These are phyloP conservation scores for Odocoileus virginianus DNA, from an alignment of 2,113 vertebrate species.

Conservation along the genomic window DNA sequence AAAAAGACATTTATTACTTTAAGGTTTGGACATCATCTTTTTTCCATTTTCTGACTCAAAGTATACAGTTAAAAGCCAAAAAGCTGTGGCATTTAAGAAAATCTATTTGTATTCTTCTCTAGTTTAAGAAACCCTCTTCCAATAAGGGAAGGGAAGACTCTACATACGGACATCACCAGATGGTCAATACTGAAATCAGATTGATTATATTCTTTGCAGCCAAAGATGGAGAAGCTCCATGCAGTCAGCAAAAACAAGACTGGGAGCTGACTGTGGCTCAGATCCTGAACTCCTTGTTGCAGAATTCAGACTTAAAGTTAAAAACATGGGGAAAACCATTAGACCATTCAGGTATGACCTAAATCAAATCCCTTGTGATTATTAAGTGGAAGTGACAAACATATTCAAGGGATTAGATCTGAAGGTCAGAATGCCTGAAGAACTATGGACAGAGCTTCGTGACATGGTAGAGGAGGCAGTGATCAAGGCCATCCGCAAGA, in stretches of 20 bases:
- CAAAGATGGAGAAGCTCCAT: not conserved
- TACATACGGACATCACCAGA: not conserved
- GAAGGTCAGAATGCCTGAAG: not conserved
- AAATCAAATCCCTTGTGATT: not conserved
- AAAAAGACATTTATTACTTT: constrained; percentile 7
- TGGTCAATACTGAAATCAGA: not conserved
- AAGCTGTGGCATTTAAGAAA: not conserved
- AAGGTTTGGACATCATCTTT: not conserved
- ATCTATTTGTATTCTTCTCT: not conserved
- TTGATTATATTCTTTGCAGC: not conserved
- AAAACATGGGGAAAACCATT: not conserved
- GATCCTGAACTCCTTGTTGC: not conserved
- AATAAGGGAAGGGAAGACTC: not conserved
- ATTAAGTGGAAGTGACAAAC: not conserved
- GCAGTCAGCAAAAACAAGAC: not conserved
- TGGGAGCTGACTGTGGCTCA: not conserved
- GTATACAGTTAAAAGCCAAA: not conserved
- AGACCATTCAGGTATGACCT: not conserved
- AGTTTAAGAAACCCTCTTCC: not conserved
- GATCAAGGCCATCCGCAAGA: not conserved
- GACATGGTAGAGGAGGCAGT: not conserved
- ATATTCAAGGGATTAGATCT: not conserved
- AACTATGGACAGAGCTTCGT: not conserved
- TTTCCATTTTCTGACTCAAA: constrained; percentile 17
- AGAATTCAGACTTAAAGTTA: not conserved